Evolutionary conservation across 2,888 invertebrate species (phyloP).

Genomic region (Eutolmus rufibarbis): DNA sequence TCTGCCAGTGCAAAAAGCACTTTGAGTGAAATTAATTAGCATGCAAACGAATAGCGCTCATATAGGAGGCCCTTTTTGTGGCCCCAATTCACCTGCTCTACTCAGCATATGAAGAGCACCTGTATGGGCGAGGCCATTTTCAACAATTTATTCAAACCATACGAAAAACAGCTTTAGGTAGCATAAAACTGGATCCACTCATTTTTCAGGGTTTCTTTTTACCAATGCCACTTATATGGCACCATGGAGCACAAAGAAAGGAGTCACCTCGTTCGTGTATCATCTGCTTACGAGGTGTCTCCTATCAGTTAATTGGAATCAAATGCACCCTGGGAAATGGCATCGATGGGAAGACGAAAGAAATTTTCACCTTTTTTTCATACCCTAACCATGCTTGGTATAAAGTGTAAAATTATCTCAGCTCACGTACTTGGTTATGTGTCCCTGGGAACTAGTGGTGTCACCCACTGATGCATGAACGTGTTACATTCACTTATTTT

Average conservation of each 20-base stretch:
- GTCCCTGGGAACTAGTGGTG: not conserved
- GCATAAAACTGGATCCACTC: not conserved
- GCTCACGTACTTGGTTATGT: not conserved
- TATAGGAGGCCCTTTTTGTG: not conserved
- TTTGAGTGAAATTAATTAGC: not conserved
- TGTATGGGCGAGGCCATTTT: not conserved
- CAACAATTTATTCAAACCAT: not conserved
- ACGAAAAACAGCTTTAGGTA: not conserved
- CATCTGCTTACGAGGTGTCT: not conserved
- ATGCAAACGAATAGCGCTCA: not conserved
- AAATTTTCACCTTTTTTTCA: not conserved
- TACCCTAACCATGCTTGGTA: not conserved
- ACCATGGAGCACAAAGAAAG: not conserved
- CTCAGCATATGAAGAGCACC: not conserved
- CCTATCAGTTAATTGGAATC: conserved; percentile 31
- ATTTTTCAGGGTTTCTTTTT: not conserved
- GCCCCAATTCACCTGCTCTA: not conserved
- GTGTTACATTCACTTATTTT: not conserved
- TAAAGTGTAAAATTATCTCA: not conserved
- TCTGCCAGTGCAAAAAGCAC: not conserved
- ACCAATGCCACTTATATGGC: not conserved
- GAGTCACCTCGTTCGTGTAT: not conserved
- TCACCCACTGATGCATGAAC: not conserved
- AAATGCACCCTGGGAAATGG: not conserved
- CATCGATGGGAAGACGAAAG: not conserved